Evolutionary conservation across 2,797 vertebrate genomes (phyloP).

Genomic region (Propithecus perrieri): DNA sequence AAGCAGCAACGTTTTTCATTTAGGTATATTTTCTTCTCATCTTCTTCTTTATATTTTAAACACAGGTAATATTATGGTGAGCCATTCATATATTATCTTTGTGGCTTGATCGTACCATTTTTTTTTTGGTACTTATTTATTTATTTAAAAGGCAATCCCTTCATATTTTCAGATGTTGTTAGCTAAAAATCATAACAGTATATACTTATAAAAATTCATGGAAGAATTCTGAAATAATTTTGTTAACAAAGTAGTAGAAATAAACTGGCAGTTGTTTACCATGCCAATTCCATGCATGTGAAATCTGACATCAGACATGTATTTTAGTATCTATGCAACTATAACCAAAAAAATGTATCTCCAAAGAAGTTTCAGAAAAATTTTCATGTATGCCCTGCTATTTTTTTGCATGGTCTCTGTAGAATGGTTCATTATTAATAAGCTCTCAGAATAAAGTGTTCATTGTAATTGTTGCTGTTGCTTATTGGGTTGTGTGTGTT

Average conservation of each 20-base stretch:
- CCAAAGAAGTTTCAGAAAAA: background rate
- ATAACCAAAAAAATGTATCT: background rate
- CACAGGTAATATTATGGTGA: background rate
- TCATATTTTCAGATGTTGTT: background rate
- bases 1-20: background rate
- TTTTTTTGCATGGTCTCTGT: background rate
- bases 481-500: background rate
- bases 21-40: background rate
- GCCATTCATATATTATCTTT: background rate
- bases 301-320: background rate
- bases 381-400: background rate
- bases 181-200: conserved; percentile 34
- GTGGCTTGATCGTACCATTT: background rate
- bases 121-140: background rate
- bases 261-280: background rate
- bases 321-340: background rate
- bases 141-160: conserved; percentile 10
- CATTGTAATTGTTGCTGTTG: background rate
- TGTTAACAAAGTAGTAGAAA: background rate
- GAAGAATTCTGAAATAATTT: background rate
- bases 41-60: conserved; percentile 44
- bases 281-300: background rate
- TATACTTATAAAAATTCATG: background rate
- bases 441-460: background rate
- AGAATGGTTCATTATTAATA: conserved; percentile 20